Evolutionary conservation across 2,113 vertebrate species (phyloP).

Genomic region (Potamarius usumacintae): DNA sequence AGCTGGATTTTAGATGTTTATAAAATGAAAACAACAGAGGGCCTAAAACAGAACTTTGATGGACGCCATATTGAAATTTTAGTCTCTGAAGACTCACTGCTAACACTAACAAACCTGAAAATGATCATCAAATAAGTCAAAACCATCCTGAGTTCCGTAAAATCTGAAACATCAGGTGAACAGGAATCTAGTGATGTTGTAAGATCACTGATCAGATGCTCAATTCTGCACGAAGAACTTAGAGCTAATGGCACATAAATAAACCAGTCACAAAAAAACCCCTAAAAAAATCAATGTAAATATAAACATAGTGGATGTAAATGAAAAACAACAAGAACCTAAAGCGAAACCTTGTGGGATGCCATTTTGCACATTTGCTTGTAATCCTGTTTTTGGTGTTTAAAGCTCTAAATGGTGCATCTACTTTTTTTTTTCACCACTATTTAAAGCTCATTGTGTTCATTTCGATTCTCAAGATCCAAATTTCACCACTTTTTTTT

Average conservation of each 20-base stretch:
- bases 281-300: too few species aligned
- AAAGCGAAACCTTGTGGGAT: neutral
- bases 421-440: neutral
- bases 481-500: neutral
- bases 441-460: neutral
- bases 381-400: neutral
- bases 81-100: neutral
- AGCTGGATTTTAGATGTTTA: neutral
- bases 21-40: neutral
- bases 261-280: neutral
- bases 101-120: neutral
- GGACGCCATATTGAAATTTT: neutral
- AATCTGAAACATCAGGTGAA: neutral
- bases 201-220: neutral
- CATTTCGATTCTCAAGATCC: neutral
- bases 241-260: neutral
- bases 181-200: neutral
- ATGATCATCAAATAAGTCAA: neutral
- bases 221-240: neutral
- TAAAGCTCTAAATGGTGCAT: neutral
- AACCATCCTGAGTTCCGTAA: neutral
- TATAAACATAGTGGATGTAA: neutral
- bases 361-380: neutral
- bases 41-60: neutral
- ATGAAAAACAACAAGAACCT: neutral